These are phyloP conservation scores for Plecotus auritus DNA, from an alignment of 2,113 vertebrate species.

Conservation along the genomic window DNA sequence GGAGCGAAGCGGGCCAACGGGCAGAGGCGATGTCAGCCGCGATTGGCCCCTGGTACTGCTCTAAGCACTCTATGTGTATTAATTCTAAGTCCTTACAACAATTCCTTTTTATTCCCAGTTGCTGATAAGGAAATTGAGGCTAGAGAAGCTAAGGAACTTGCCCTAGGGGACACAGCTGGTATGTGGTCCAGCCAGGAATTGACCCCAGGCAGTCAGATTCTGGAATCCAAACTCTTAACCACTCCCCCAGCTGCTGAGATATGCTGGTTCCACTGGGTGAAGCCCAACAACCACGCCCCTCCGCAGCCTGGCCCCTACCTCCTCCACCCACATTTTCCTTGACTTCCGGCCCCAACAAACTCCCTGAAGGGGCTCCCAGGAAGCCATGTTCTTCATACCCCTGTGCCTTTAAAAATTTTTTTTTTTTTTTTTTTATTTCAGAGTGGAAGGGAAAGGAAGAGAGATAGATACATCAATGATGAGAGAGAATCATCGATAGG, in stretches of 20 bases:
- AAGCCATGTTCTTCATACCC: neutral
- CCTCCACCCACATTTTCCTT: neutral
- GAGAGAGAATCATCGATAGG: no score
- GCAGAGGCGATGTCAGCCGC: no score
- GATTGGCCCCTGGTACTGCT: neutral
- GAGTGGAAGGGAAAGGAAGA: no score
- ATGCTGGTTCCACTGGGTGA: neutral
- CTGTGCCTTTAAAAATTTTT: no score
- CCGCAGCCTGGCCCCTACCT: neutral
- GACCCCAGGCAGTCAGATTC: neutral
- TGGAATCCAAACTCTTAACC: neutral
- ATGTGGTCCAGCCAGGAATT: neutral
- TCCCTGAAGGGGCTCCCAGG: neutral
- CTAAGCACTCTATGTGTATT: neutral
- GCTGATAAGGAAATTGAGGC: neutral
- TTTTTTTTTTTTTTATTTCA: no score
- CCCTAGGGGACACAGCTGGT: neutral
- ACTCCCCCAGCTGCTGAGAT: neutral
- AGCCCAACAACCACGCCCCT: neutral
- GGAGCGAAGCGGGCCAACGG: no score
- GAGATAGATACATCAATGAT: no score
- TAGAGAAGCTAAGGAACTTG: neutral
- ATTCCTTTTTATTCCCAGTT: neutral
- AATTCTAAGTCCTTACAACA: neutral
- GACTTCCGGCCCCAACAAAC: neutral